Evolutionary conservation across 1,140 invertebrate species (phyloP).

Genomic region (Habropoda laboriosa): DNA sequence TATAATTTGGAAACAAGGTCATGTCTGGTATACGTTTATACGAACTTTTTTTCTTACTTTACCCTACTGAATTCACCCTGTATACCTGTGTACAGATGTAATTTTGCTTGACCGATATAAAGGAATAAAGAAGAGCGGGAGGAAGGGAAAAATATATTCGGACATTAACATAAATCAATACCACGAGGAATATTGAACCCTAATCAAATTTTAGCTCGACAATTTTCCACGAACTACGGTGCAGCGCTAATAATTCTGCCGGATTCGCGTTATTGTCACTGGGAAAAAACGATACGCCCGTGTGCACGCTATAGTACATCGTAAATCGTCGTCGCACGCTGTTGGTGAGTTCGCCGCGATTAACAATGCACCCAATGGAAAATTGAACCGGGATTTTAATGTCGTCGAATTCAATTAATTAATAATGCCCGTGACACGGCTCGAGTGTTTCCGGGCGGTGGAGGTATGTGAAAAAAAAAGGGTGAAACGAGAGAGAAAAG

Average conservation of each 20-base stretch:
- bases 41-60: too few relatives aligned
- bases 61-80: too few relatives aligned
- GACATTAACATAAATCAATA: not conserved
- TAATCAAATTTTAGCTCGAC: not conserved
- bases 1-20: too few relatives aligned
- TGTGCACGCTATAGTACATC: not conserved
- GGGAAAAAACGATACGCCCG: not conserved
- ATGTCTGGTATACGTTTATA: too few relatives aligned
- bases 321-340: not conserved
- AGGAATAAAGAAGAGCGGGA: not conserved
- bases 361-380: not conserved
- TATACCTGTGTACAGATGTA: too few relatives aligned
- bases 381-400: not conserved
- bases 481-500: not conserved
- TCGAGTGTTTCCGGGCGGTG: too few relatives aligned
- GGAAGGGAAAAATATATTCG: not conserved
- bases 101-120: not conserved
- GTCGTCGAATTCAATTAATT: not conserved
- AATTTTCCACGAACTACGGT: not conserved
- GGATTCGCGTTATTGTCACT: not conserved
- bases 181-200: not conserved
- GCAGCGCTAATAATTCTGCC: constrained; percentile 4
- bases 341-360: not conserved
- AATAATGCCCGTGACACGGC: not conserved
- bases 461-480: not conserved